A percentile compares a stretch with the other conserved stretches of the same genome.
These are phyloP conservation scores for Halocynthia roretzi DNA, from an alignment of 23 tunicate genomes.

Conservation along the genomic window DNA sequence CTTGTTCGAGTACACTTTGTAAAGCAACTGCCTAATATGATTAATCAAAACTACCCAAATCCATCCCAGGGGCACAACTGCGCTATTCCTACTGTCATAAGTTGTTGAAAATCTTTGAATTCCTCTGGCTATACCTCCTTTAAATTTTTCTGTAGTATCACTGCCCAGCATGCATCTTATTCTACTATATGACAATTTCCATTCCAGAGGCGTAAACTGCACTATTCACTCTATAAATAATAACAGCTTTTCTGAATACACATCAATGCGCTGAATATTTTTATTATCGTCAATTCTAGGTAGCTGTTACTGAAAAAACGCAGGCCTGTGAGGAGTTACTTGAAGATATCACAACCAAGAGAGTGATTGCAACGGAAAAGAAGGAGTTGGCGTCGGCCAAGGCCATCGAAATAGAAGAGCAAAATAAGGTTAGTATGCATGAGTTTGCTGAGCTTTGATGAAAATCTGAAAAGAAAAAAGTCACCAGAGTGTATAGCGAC, in stretches of 20 bases:
- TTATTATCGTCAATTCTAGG: conserved; percentile 15
- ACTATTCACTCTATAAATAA: neutral
- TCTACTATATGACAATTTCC: neutral
- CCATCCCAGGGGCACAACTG: too few species aligned
- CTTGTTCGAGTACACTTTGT: too few species aligned
- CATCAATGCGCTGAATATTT: neutral
- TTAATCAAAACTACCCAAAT: too few species aligned
- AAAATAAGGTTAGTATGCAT: conserved; percentile 53
- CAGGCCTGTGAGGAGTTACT: conserved; percentile 87
- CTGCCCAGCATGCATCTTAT: neutral
- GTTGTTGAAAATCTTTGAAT: too few species aligned
- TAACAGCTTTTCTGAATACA: neutral
- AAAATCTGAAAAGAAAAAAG: too few species aligned
- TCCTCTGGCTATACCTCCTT: too few species aligned
- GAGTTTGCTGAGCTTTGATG: too few species aligned
- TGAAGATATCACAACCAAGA: conserved; percentile 80
- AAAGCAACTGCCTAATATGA: too few species aligned
- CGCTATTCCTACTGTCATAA: too few species aligned
- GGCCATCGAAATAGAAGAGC: conserved; percentile 96
- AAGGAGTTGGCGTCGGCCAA: conserved; percentile 93
- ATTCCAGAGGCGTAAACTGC: neutral
- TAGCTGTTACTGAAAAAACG: conserved; percentile 97
- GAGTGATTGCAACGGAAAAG: conserved; percentile 84
- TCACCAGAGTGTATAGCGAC: too few species aligned
- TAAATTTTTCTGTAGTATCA: too few species aligned